A percentile compares a stretch with the other conserved stretches of the same genome.
These are phyloP conservation scores for Decapterus maruadsi DNA, from an alignment of 2,797 vertebrate species.

Conservation along the genomic window DNA sequence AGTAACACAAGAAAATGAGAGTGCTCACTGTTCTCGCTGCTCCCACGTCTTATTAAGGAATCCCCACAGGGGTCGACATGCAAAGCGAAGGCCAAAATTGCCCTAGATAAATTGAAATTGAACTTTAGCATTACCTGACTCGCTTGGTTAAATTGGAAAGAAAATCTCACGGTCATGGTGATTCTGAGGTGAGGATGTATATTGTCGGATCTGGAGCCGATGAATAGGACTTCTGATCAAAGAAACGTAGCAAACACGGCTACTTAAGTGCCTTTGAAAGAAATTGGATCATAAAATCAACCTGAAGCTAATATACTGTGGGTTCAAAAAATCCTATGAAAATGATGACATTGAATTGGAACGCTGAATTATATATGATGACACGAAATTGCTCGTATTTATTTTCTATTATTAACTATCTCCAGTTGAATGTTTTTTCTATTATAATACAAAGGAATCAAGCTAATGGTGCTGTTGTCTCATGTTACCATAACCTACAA, in stretches of 20 bases:
- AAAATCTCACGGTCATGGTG: not conserved
- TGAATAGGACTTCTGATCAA: not conserved
- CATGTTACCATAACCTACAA: too few relatives aligned
- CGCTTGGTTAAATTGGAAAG: not conserved
- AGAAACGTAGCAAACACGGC: not conserved
- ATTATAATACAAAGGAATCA: too few relatives aligned
- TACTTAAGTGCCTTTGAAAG: too few relatives aligned
- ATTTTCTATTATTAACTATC: too few relatives aligned
- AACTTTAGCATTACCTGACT: conserved; percentile 32
- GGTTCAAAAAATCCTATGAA: too few relatives aligned
- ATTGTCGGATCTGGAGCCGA: not conserved
- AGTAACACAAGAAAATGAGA: conserved; percentile 44
- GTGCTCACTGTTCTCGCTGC: conserved; percentile 15
- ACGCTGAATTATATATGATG: too few relatives aligned
- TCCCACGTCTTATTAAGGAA: conserved; percentile 20
- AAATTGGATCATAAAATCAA: not conserved
- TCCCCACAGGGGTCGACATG: conserved; percentile 3
- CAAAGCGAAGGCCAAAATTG: conserved; percentile 21
- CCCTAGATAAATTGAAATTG: conserved; percentile 24
- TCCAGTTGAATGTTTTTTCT: too few relatives aligned
- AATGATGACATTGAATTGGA: too few relatives aligned
- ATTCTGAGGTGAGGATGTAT: not conserved
- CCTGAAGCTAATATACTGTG: too few relatives aligned
- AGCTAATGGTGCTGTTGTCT: too few relatives aligned
- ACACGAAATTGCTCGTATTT: too few relatives aligned